These are phyloP conservation scores for Astur gentilis DNA, from an alignment of 2,113 vertebrate species.

Conservation along the genomic window DNA sequence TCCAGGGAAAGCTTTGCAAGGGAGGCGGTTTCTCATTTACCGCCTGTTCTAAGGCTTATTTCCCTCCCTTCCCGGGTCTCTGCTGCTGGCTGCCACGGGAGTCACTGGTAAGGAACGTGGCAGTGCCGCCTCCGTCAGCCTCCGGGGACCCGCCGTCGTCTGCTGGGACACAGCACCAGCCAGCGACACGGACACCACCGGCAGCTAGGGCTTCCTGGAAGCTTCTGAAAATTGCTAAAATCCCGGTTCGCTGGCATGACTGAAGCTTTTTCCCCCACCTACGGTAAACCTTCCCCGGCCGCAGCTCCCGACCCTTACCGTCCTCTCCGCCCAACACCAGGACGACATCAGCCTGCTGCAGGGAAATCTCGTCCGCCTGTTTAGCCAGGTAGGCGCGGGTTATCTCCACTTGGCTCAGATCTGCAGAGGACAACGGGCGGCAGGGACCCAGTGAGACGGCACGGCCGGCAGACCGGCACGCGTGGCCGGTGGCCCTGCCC, in stretches of 20 bases:
- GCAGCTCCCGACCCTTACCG: slow-evolving; percentile 58
- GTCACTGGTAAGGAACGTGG: neutral
- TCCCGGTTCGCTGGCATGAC: accelerated
- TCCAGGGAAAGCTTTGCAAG: neutral
- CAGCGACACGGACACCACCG: accelerated
- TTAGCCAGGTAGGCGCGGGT: slow-evolving; percentile 86
- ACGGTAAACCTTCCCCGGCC: neutral
- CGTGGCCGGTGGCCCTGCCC: neutral
- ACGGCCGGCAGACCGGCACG: neutral
- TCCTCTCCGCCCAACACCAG: slow-evolving; percentile 82
- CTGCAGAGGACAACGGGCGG: slow-evolving; percentile 54
- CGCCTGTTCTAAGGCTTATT: neutral
- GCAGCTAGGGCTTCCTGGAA: neutral
- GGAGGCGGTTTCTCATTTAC: neutral
- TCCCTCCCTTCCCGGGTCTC: neutral
- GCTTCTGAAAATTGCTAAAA: neutral
- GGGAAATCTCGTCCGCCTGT: slow-evolving; percentile 83
- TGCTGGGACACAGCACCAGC: neutral
- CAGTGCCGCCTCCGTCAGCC: neutral
- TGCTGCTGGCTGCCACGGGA: neutral
- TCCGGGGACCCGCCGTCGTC: neutral
- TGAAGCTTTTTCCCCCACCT: too few relatives aligned
- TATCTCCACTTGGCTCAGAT: slow-evolving; percentile 85
- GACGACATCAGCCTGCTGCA: slow-evolving; percentile 88
- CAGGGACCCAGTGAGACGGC: neutral